Evolutionary conservation across 30 jellyfish, hydroid and myxozoan genomes (phyloP).

Genomic region (Aurelia sp.): DNA sequence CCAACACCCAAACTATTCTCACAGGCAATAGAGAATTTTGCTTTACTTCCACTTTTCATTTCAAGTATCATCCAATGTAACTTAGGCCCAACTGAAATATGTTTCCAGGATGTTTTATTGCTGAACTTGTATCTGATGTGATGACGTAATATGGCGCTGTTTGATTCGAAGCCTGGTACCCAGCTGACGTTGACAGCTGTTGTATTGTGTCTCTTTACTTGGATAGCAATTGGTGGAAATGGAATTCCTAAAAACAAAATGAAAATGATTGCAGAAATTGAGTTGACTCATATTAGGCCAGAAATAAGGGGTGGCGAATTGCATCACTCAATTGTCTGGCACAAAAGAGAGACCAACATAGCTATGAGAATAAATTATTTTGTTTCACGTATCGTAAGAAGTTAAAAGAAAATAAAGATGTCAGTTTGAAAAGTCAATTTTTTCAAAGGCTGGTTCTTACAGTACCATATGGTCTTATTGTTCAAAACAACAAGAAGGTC

Average conservation of each 20-base stretch:
- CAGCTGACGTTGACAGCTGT: constrained; percentile 79
- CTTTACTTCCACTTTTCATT: constrained; percentile 5
- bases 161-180: constrained; percentile 72
- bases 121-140: constrained; percentile 49
- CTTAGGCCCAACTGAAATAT: constrained; percentile 6
- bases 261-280: no score
- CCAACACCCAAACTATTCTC: constrained; percentile 90
- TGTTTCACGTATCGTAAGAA: no score
- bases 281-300: no score
- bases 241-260: constrained; percentile 72
- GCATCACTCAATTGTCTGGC: no score
- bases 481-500: no score
- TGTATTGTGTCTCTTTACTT: constrained; percentile 31
- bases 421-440: no score
- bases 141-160: constrained; percentile 64
- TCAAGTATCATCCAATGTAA: constrained; percentile 54
- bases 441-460: no score
- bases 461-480: no score
- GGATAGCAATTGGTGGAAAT: constrained; percentile 51
- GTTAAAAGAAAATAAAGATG: no score
- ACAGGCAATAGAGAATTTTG: constrained; percentile 73
- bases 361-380: no score
- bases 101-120: constrained; percentile 39
- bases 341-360: no score
- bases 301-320: no score